A percentile compares a stretch with the other conserved stretches of the same genome.
These are phyloP conservation scores for Cacatua alba DNA, from an alignment of 2,113 vertebrate species.

Conservation along the genomic window DNA sequence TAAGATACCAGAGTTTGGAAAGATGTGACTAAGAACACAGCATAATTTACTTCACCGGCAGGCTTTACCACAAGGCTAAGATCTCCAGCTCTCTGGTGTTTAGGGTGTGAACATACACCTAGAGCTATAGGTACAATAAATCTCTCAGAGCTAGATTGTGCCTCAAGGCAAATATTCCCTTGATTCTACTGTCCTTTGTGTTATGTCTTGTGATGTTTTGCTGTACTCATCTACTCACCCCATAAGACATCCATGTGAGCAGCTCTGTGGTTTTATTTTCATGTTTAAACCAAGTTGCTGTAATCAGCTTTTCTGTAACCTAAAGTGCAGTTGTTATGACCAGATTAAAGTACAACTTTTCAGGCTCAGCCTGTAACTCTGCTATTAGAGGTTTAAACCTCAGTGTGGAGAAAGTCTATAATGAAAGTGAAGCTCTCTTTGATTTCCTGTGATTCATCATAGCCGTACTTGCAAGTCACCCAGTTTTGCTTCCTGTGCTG, in stretches of 20 bases:
- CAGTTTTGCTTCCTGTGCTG: accelerated
- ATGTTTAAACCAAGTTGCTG: conserved; percentile 14
- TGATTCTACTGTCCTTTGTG: neutral
- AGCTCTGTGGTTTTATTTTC: conserved; percentile 39
- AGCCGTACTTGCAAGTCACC: neutral
- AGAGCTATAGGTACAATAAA: neutral
- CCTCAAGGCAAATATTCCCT: neutral
- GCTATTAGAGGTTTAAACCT: conserved; percentile 49
- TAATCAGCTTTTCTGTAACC: conserved; percentile 50
- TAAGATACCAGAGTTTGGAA: neutral
- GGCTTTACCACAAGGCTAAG: neutral
- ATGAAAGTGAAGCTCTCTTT: conserved; percentile 24
- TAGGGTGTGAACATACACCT: neutral
- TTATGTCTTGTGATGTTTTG: neutral
- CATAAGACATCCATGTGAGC: conserved; percentile 42
- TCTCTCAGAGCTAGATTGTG: neutral
- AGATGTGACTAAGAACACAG: neutral
- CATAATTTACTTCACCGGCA: neutral
- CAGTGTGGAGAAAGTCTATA: neutral
- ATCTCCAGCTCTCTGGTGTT: neutral
- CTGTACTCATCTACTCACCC: neutral
- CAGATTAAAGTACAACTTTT: conserved; percentile 21
- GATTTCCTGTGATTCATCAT: neutral
- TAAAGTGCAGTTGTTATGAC: conserved; percentile 16
- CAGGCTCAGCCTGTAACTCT: conserved; percentile 15